phyloP scores from a whole-genome alignment of 2,113 vertebrate species.

The Misgurnus anguillicaudatus region DNA sequence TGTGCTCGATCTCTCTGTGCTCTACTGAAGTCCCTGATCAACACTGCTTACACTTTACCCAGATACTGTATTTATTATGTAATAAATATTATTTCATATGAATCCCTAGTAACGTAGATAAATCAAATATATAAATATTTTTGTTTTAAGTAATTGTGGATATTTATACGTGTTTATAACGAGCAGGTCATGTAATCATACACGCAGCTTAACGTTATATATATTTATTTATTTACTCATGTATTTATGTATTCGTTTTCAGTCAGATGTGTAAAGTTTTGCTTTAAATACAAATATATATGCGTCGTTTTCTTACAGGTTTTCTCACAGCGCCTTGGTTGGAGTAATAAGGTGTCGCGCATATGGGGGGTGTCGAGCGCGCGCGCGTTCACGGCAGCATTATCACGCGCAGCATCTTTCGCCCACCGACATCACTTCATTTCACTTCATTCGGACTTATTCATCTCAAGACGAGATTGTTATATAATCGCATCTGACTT shows the following conservation, averaged over 20 bases:
- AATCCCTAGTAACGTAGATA: too few species aligned
- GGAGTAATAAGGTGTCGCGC: slow-evolving; percentile 15
- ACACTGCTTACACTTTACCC: background rate
- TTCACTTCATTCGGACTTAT: background rate
- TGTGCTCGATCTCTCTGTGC: background rate
- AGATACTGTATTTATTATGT: background rate
- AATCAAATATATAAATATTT: too few species aligned
- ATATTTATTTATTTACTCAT: too few species aligned
- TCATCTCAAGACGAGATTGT: background rate
- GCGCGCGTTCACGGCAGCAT: slow-evolving; percentile 28
- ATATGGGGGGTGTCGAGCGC: slow-evolving; percentile 16
- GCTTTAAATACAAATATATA: background rate
- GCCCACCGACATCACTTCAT: background rate
- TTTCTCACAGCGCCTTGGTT: background rate
- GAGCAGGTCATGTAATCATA: too few species aligned
- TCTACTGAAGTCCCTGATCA: background rate
- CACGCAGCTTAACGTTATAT: too few species aligned
- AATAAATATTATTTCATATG: too few species aligned
- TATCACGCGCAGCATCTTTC: slow-evolving; percentile 33
- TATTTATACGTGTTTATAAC: too few species aligned
- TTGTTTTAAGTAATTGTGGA: too few species aligned
- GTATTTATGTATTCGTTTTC: too few species aligned
- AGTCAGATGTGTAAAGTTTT: background rate
- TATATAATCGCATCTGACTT: background rate
- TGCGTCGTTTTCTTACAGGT: background rate